Percentiles rank a stretch among this genome's conserved stretches.
Conservation (phyloP, 2,113 vertebrate species). For the Hystrix cristata region DNA sequence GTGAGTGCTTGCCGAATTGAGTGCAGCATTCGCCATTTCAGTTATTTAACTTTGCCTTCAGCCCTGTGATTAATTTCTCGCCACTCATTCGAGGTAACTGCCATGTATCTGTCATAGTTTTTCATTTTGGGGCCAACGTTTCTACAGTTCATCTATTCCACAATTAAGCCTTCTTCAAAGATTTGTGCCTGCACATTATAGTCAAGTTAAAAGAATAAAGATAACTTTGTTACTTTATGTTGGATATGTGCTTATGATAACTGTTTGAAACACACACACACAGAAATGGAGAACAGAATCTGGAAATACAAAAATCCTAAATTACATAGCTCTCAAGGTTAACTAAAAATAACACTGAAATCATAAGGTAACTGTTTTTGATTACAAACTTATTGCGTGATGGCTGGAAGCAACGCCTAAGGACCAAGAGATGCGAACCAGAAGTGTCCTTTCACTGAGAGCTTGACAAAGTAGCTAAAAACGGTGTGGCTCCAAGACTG, state of each 20-base stretch:
- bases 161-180: conserved; percentile 48
- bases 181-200: conserved; percentile 64
- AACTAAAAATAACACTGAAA: conserved; percentile 79
- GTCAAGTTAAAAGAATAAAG: conserved; percentile 74
- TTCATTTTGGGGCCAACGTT: conserved; percentile 24
- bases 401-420: conserved; percentile 85
- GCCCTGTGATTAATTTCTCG: conserved; percentile 34
- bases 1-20: neutral
- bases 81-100: neutral
- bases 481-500: conserved; percentile 70
- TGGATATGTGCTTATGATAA: conserved; percentile 62
- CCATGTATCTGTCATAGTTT: neutral
- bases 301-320: conserved; percentile 76
- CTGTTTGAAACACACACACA: conserved; percentile 40
- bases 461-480: conserved; percentile 81
- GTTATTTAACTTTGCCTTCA: neutral
- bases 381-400: conserved; percentile 88
- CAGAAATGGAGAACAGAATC: conserved; percentile 69
- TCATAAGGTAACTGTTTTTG: conserved; percentile 71
- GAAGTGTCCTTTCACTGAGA: conserved; percentile 79
- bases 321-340: conserved; percentile 77
- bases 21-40: neutral
- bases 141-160: conserved; percentile 47
- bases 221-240: conserved; percentile 44
- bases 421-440: conserved; percentile 83